A percentile compares a stretch with the other conserved stretches of the same genome.
Conservation (phyloP, 2,113 vertebrate species). For the Rhynchomys soricoides region DNA sequence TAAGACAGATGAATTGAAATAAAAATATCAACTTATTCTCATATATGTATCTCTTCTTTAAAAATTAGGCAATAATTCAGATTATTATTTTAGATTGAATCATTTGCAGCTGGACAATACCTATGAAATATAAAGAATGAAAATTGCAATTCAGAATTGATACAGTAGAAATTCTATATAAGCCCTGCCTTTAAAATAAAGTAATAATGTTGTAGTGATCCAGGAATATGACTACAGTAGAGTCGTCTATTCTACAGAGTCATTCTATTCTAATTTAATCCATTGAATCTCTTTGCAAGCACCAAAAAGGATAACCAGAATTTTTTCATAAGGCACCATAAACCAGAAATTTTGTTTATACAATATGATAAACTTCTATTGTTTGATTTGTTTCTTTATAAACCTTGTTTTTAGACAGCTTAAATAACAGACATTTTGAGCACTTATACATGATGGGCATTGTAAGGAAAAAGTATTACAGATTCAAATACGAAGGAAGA, state of each 20-base stretch:
- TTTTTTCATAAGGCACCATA: not conserved
- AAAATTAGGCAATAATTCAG: slow-evolving; percentile 20
- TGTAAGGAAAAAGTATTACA: not conserved
- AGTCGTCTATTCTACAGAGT: too few relatives aligned
- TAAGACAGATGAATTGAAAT: slow-evolving; percentile 14
- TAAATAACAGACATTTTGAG: not conserved
- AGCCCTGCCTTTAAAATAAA: not conserved
- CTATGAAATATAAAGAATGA: not conserved
- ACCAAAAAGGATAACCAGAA: not conserved
- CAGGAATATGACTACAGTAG: slow-evolving; percentile 7
- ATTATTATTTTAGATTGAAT: not conserved
- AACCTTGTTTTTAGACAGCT: not conserved
- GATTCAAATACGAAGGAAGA: slow-evolving; percentile 39
- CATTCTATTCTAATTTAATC: not conserved
- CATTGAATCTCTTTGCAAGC: not conserved
- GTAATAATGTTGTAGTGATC: not conserved
- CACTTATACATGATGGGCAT: not conserved
- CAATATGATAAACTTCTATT: not conserved
- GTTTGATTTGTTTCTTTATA: slow-evolving; percentile 46
- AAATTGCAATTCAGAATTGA: not conserved
- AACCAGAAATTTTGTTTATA: not conserved
- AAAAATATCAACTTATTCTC: not conserved
- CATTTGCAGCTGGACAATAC: not conserved
- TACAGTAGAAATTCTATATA: not conserved
- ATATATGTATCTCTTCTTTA: not conserved